Evolutionary conservation across 2,797 vertebrate genomes (phyloP).

Genomic region (Holocentrus rufus): DNA sequence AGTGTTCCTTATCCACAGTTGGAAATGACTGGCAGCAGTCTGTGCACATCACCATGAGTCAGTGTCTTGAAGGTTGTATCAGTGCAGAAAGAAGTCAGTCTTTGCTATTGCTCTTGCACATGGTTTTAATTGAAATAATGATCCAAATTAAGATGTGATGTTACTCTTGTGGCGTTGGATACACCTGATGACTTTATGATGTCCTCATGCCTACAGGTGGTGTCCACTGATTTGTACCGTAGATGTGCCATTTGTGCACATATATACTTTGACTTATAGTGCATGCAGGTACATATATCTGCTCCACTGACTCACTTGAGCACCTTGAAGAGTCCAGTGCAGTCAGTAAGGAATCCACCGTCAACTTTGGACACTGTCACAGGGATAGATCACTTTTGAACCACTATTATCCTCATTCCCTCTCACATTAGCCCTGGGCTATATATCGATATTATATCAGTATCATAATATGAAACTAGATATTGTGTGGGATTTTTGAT

Average conservation of each 20-base stretch:
- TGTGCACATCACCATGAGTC: too few relatives aligned
- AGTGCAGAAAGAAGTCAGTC: not conserved
- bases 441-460: too few relatives aligned
- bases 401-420: not conserved
- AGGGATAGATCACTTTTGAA: not conserved
- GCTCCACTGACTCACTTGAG: not conserved
- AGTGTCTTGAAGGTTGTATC: not conserved
- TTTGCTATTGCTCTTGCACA: too few relatives aligned
- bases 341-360: slow-evolving; percentile 13
- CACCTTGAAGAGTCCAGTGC: slow-evolving; percentile 14
- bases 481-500: too few relatives aligned
- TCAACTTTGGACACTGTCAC: not conserved
- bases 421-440: not conserved
- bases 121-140: not conserved
- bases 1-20: slow-evolving; percentile 17
- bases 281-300: not conserved
- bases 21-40: slow-evolving; percentile 7
- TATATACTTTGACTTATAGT: not conserved
- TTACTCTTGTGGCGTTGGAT: not conserved
- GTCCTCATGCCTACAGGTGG: slow-evolving; percentile 5
- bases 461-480: too few relatives aligned
- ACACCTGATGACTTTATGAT: not conserved
- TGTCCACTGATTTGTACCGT: not conserved
- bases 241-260: not conserved
- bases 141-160: not conserved